Evolutionary conservation across 1,140 invertebrate genomes (phyloP), one percentile per base, ranked within the genome.

Genomic region (Aphis craccivora): DNA sequence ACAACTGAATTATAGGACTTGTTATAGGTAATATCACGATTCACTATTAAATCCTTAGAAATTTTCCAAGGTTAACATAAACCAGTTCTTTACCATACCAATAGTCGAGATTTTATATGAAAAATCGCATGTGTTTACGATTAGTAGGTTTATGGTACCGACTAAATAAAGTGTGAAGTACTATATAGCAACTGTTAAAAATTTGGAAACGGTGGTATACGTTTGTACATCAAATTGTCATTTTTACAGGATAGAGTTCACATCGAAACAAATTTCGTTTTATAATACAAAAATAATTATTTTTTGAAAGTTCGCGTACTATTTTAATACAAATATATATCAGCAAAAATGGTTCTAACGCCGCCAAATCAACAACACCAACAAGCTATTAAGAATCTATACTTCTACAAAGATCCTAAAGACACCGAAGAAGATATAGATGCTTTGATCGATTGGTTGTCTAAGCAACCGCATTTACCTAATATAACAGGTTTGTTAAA

Each of bases 381-480:
- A 83, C 23, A 93, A 35, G 76, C 48, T 30, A 84, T 93, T 22
- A 53, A 93, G 25, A 45, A 51, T 30, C 37, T 84, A 7, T 84
- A 93, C 30, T 93, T 53, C 35, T 93, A 93, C 48, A 81, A 93
- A 40, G 81, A 93, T 9, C 45, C 67, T 20, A 30, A 22, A 2
- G 84, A 53, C 4, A 23, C n/a, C 2, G 60, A 93, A 55, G 87
- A 90, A 81, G 93, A 93, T n/a, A 48, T 93, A 8, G 87, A 93
- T 18, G 53, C 53, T 22, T 22, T 93, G 37, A 93, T 93, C 22
- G 93, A 93, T 22, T 93, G 93, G 93, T 37, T 93, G 30, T 67
- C 84, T 1, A 93, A 93, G 76, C 93, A 93, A 81, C 93, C 93
- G 0, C 93, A 93, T 93, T 76, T 93, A 48, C 93, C 93, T 30